Evolutionary conservation across 2,888 invertebrate genomes (phyloP).

Genomic region (Nipponacmea schrenckii): DNA sequence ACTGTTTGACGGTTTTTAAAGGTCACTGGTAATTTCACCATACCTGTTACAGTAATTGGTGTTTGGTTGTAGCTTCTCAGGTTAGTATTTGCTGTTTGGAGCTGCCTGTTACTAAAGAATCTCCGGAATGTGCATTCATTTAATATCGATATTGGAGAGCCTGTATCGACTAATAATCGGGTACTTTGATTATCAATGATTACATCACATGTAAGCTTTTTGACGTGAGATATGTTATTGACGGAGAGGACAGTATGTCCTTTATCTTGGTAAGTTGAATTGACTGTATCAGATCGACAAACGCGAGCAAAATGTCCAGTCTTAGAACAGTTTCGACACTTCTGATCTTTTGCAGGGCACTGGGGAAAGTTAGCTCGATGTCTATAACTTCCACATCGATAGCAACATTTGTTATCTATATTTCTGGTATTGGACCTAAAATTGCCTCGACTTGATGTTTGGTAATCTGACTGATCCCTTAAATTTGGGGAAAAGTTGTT

Average conservation of each 20-base stretch:
- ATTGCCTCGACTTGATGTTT: background rate
- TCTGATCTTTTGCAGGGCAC: too few relatives aligned
- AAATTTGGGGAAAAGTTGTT: too few relatives aligned
- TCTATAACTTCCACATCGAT: background rate
- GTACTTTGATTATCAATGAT: background rate
- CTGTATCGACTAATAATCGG: background rate
- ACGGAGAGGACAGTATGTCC: too few relatives aligned
- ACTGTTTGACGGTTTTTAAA: background rate
- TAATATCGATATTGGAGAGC: background rate
- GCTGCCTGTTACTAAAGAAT: background rate
- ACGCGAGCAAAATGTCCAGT: too few relatives aligned
- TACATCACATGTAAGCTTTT: too few relatives aligned
- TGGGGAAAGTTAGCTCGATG: background rate
- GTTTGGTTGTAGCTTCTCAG: background rate
- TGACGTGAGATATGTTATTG: too few relatives aligned
- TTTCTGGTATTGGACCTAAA: too few relatives aligned
- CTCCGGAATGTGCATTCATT: background rate
- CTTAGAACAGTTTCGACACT: too few relatives aligned
- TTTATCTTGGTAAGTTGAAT: too few relatives aligned
- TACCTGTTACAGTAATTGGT: background rate
- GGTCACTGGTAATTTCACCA: background rate
- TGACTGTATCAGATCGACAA: too few relatives aligned
- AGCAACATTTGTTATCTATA: background rate
- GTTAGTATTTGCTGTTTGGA: background rate
- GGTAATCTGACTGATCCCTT: background rate